Conservation (phyloP, 1,140 invertebrate species). For the Cydia pomonella region DNA sequence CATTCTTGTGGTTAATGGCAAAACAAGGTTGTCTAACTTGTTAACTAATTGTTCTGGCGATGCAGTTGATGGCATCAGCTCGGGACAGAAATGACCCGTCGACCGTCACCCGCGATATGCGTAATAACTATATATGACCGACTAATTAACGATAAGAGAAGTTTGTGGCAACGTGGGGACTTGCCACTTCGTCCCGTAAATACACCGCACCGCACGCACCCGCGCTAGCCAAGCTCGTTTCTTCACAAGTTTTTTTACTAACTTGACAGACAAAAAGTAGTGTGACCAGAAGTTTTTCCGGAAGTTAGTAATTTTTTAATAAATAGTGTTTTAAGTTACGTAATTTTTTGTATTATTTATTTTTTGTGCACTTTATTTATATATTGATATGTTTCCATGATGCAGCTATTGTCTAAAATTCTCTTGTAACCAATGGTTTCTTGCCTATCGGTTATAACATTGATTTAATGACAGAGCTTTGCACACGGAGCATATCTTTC, state of each 20-base stretch:
- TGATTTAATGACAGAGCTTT: no score
- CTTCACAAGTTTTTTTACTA: conserved; percentile 63
- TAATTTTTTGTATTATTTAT: no score
- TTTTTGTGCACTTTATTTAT: no score
- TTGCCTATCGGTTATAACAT: no score
- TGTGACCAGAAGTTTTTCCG: conserved; percentile 16
- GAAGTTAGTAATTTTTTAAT: conserved; percentile 3
- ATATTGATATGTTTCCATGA: no score
- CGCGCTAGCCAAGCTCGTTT: conserved; percentile 47
- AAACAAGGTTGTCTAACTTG: conserved; percentile 67
- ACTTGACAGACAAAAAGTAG: conserved; percentile 50
- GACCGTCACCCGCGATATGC: conserved; percentile 53
- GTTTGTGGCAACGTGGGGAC: conserved; percentile 64
- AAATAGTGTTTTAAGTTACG: no score
- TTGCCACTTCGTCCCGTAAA: conserved; percentile 54
- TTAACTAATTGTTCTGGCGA: conserved; percentile 68
- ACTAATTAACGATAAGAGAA: conserved; percentile 60
- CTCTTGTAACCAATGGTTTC: no score
- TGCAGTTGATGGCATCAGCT: conserved; percentile 76
- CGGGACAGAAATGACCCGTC: conserved; percentile 55
- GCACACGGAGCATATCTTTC: no score
- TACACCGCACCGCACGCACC: conserved; percentile 55
- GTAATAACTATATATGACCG: conserved; percentile 61
- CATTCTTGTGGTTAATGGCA: conserved; percentile 84
- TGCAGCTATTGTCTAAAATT: no score